Evolutionary conservation across 37 sponge, comb jelly and placozoan genomes (phyloP), one percentile per base, ranked within the genome.

Genomic region (Cliona cf. orientalis): DNA sequence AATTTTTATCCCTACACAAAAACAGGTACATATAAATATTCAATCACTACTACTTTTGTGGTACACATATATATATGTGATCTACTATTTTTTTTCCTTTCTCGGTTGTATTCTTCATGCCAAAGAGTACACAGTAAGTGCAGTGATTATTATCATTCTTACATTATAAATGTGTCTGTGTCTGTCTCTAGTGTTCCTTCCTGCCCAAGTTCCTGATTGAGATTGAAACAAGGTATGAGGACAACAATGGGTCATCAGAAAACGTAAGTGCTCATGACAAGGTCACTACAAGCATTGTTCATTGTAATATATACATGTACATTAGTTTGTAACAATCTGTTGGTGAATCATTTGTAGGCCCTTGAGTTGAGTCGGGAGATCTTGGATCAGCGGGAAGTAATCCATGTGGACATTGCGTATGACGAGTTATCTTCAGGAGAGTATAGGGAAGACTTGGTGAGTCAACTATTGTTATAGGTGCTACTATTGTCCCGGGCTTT

Each of bases 1-100:
- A 93, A 93, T 60, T 93, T 76, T 45, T 93, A 89, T 43, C 94
- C 94, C 26, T 80, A 42, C 71, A 89, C 85, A 14, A 76, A 69
- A 23, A 85, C 91, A 42, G 91, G 90, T 89, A 26, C 22, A 37
- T 7, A 36, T 36, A 68, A 7, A 7, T 9, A 12, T 23, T 7
- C 23, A 4, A 37, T 4, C 41, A 68, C 11, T 68, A 4, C 41
- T 37, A n/a, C 11, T 68, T 7, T 4, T 12, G 36, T 68, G 64
- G 38, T 31, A 53, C 75, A 55, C 57, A 37, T 74, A 53, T 74
- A 57, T 12, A 55, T 29, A 11, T 23, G 26, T 41, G 19, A 41
- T 67, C 22, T 42, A 23, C 49, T 76, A 23, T 69, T 22, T 68
- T 66, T 59, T 41, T 71, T 80, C 71, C 37, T 46, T 79, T 5